A percentile compares a stretch with the other conserved stretches of the same genome.
Evolutionary conservation across 2,113 vertebrate species (phyloP).

Genomic region (Dromiciops gliroides): DNA sequence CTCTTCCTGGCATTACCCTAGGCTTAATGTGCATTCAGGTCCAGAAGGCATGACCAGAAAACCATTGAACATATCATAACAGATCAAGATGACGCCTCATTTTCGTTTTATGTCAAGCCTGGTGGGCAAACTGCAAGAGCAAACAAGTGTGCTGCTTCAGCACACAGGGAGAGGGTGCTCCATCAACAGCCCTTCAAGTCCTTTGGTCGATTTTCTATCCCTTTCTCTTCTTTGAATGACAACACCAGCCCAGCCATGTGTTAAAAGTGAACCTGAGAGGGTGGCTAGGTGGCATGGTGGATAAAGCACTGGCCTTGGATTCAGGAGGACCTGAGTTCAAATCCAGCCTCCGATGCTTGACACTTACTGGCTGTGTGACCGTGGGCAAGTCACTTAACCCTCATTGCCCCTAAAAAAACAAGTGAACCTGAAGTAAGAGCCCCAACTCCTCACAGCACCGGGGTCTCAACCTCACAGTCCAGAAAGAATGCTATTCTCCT

Average conservation of each 20-base stretch:
- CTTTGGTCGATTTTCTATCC: not conserved
- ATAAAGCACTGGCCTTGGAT: no score
- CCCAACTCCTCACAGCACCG: not conserved
- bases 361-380: no score
- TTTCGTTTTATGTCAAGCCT: not conserved
- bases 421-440: constrained; percentile 33
- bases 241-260: not conserved
- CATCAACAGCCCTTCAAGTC: not conserved
- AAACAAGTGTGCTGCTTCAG: not conserved
- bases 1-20: constrained; percentile 18
- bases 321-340: no score
- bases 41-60: not conserved
- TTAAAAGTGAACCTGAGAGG: not conserved
- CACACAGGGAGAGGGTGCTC: not conserved
- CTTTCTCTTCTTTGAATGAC: not conserved
- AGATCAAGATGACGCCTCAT: not conserved
- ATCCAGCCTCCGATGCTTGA: no score
- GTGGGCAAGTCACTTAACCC: no score
- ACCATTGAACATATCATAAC: not conserved
- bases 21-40: not conserved
- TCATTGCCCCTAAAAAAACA: no score
- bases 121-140: not conserved
- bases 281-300: no score
- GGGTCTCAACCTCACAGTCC: not conserved
- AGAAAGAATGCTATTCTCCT: not conserved